Conservation (phyloP, 2,113 vertebrate genomes). For the Pipa parva region DNA sequence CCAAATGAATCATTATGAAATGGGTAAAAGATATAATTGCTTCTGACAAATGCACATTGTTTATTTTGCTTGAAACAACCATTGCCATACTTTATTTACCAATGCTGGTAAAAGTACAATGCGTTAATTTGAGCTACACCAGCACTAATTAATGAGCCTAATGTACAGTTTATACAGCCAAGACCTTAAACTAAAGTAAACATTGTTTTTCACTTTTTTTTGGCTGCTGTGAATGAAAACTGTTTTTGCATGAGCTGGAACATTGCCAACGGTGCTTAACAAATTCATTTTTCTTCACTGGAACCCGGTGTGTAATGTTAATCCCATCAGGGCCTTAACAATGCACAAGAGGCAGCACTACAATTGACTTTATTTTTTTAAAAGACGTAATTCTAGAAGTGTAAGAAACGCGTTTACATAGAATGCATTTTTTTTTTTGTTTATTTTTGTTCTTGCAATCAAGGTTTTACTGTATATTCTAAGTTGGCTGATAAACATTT, state of each 20-base stretch:
- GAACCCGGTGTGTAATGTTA: slow-evolving; percentile 30
- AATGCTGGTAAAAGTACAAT: slow-evolving; percentile 51
- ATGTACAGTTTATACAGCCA: slow-evolving; percentile 42
- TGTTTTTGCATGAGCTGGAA: slow-evolving; percentile 27
- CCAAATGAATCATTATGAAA: neutral
- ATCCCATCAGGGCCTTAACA: slow-evolving; percentile 27
- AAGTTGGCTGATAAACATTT: neutral
- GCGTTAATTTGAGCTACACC: slow-evolving; percentile 52
- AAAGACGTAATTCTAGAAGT: slow-evolving; percentile 13
- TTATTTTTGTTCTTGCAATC: neutral
- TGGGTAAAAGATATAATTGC: slow-evolving; percentile 17
- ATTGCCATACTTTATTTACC: slow-evolving; percentile 41
- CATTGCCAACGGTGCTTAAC: slow-evolving; percentile 25
- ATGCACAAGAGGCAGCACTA: slow-evolving; percentile 23
- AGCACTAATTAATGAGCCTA: slow-evolving; percentile 51
- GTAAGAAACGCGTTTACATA: slow-evolving; percentile 1
- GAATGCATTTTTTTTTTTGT: neutral
- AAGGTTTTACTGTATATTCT: neutral
- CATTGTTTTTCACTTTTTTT: slow-evolving; percentile 49
- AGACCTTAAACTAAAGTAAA: slow-evolving; percentile 55
- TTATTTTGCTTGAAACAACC: slow-evolving; percentile 45
- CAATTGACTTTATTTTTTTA: slow-evolving; percentile 27
- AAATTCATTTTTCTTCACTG: slow-evolving; percentile 33
- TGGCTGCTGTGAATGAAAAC: slow-evolving; percentile 46
- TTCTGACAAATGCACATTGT: slow-evolving; percentile 13